phyloP scores from a whole-genome alignment of 2,797 vertebrate species.

The Xiphophorus birchmanni region DNA sequence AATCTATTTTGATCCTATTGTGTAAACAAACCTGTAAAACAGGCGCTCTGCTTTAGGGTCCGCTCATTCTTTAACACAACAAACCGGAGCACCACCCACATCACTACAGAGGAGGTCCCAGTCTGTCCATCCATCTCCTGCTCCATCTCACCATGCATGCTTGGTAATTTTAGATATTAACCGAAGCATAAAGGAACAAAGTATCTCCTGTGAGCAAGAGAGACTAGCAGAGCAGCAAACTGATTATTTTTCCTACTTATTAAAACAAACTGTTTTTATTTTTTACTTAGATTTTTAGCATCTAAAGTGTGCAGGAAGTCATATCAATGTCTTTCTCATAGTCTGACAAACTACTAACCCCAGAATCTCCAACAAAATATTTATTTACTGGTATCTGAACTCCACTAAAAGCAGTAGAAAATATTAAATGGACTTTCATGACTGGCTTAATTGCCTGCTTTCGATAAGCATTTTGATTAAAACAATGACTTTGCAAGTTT shows the following conservation, averaged over 20 bases:
- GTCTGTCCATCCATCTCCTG: background rate
- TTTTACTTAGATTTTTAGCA: background rate
- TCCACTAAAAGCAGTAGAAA: background rate
- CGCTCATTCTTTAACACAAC: background rate
- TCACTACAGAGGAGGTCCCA: background rate
- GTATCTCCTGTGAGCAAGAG: background rate
- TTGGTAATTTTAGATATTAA: background rate
- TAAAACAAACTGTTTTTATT: background rate
- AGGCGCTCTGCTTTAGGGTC: background rate
- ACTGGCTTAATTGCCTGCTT: conserved; percentile 3
- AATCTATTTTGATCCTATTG: background rate
- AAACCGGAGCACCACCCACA: background rate
- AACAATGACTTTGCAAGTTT: conserved; percentile 42
- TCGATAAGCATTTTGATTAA: conserved; percentile 14
- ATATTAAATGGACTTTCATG: background rate
- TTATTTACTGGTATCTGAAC: background rate
- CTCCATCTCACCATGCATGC: background rate
- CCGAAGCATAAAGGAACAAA: background rate
- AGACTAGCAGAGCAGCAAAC: background rate
- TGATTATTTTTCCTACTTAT: background rate
- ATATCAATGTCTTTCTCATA: background rate
- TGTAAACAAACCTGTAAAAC: background rate
- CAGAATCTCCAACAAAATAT: background rate
- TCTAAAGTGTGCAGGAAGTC: background rate
- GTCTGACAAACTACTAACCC: too few relatives aligned